These are phyloP conservation scores for Lottia scabra DNA, from an alignment of 2,888 invertebrate genomes.

Conservation along the genomic window DNA sequence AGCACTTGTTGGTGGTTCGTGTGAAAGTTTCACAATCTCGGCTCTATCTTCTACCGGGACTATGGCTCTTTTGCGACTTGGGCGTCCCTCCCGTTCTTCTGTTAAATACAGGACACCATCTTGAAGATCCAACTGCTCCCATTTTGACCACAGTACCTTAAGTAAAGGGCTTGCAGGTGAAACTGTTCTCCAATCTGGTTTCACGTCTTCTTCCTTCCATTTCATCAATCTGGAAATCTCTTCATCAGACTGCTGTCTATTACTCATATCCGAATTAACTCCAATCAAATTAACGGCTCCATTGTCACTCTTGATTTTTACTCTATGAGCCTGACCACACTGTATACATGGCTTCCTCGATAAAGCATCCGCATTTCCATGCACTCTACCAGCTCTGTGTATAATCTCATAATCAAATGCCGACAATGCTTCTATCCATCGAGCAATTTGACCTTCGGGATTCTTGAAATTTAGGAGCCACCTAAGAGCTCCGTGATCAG, in stretches of 20 bases:
- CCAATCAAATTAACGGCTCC: not conserved
- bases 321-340: not conserved
- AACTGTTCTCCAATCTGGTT: too few species aligned
- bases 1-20: not conserved
- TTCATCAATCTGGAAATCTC: not conserved
- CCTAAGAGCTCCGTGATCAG: constrained; percentile 34
- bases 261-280: not conserved
- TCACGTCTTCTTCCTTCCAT: too few species aligned
- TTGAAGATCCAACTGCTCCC: not conserved
- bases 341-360: constrained; percentile 21
- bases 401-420: constrained; percentile 23
- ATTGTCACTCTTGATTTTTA: too few species aligned
- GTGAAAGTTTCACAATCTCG: not conserved
- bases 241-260: not conserved
- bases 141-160: not conserved
- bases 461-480: constrained; percentile 29
- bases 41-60: not conserved
- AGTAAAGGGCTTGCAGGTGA: not conserved
- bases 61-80: not conserved
- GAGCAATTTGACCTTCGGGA: constrained; percentile 19
- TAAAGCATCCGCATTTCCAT: constrained; percentile 30
- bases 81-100: not conserved
- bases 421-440: constrained; percentile 27
- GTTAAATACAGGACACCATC: not conserved
- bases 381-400: constrained; percentile 24